phyloP scores from a whole-genome alignment of 1,140 invertebrate species.

The Spodoptera litura region DNA sequence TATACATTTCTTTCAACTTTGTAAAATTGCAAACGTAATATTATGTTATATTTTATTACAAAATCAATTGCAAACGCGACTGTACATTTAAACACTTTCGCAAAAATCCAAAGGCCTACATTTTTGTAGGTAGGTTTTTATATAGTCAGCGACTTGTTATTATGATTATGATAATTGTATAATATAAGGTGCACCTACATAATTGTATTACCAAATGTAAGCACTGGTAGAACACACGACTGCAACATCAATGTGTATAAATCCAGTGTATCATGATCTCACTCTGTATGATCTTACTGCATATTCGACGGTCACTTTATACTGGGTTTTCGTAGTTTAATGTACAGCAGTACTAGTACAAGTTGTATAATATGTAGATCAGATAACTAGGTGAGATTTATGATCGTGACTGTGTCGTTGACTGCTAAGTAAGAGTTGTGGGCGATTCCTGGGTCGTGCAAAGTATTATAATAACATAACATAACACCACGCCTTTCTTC shows the following conservation, averaged over 20 bases:
- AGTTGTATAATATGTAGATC: conserved; percentile 39
- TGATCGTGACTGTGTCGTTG: neutral
- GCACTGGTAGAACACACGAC: neutral
- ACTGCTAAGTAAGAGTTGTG: too few species aligned
- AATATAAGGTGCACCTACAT: conserved; percentile 14
- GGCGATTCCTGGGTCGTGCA: too few species aligned
- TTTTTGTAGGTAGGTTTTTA: conserved; percentile 2
- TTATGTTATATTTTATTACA: too few species aligned
- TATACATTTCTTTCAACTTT: too few species aligned
- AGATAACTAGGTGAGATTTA: conserved; percentile 38
- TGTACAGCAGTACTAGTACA: neutral
- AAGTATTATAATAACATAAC: too few species aligned
- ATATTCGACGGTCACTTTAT: too few species aligned
- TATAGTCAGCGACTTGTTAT: neutral
- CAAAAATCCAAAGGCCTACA: neutral
- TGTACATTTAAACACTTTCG: conserved; percentile 1
- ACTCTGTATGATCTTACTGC: too few species aligned
- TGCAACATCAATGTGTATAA: too few species aligned
- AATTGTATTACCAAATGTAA: conserved; percentile 41
- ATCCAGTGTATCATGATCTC: too few species aligned
- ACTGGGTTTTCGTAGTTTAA: too few species aligned
- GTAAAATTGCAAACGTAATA: too few species aligned
- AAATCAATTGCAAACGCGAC: neutral
- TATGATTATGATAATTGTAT: conserved; percentile 23
- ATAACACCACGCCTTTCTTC: too few species aligned